Percentiles rank a stretch among this genome's conserved stretches.
Conservation (phyloP, 1,140 invertebrate genomes). For the Dendroctonus ponderosae region DNA sequence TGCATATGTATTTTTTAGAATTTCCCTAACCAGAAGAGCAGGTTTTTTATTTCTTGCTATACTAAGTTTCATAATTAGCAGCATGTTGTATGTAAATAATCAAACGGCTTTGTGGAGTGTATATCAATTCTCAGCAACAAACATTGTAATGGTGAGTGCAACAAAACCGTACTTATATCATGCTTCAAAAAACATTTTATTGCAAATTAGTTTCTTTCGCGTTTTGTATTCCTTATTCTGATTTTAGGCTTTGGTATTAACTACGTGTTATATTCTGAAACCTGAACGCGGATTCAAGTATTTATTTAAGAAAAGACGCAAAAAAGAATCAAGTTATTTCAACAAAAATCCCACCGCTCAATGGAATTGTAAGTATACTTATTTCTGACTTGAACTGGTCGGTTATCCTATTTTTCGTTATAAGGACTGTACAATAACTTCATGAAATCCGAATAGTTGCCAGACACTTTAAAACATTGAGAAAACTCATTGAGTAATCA, state of each 20-base stretch:
- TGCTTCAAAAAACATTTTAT: no score
- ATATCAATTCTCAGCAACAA: constrained; percentile 39
- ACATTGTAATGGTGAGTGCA: constrained; percentile 39
- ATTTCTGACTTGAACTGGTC: no score
- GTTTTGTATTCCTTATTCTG: not conserved
- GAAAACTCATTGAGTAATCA: no score
- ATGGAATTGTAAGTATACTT: constrained; percentile 38
- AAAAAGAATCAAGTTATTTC: constrained; percentile 32
- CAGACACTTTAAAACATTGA: constrained; percentile 1
- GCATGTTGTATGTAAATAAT: constrained; percentile 43
- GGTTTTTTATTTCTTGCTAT: constrained; percentile 38
- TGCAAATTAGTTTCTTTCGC: not conserved
- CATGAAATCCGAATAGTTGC: no score
- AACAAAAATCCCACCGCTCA: constrained; percentile 34
- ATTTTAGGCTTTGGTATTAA: constrained; percentile 37
- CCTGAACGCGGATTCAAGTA: constrained; percentile 35
- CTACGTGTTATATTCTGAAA: constrained; percentile 40
- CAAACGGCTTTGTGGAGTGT: constrained; percentile 38
- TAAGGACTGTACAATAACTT: no score
- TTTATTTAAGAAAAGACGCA: constrained; percentile 31
- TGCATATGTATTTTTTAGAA: constrained; percentile 31
- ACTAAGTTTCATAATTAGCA: constrained; percentile 37
- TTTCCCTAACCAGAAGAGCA: constrained; percentile 37
- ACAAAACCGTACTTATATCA: not conserved
- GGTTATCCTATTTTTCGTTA: no score